A percentile compares a stretch with the other conserved stretches of the same genome.
Evolutionary conservation across 30 jellyfish, hydroid and myxozoan species (phyloP).

Genomic region (Aurelia coerulea): DNA sequence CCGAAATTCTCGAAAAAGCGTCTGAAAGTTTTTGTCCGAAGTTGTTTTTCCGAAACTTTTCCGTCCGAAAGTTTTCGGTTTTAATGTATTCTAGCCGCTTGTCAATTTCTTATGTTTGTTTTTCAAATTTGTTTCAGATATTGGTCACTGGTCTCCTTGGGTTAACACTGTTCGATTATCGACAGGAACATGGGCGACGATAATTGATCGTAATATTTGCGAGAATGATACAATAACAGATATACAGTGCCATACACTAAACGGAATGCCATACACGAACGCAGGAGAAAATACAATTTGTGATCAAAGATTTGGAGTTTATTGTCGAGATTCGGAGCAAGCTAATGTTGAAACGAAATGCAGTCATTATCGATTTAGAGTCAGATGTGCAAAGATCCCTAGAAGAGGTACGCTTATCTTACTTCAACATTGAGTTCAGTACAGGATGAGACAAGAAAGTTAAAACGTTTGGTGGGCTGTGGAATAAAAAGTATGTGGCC

Average conservation of each 20-base stretch:
- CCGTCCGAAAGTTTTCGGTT: background rate
- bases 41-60: no score
- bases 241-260: conserved; percentile 75
- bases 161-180: conserved; percentile 64
- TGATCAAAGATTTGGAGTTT: conserved; percentile 80
- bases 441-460: no score
- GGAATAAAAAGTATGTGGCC: no score
- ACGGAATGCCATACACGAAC: conserved; percentile 69
- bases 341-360: conserved; percentile 69
- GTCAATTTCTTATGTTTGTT: no score
- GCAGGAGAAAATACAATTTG: conserved; percentile 77
- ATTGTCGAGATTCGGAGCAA: conserved; percentile 81
- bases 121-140: conserved; percentile 17
- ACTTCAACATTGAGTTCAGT: no score
- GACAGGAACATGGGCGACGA: conserved; percentile 85
- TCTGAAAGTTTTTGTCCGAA: no score
- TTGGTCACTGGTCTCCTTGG: conserved; percentile 86
- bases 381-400: conserved; percentile 63
- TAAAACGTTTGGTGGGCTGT: no score
- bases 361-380: conserved; percentile 77
- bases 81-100: no score
- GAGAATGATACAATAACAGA: conserved; percentile 74
- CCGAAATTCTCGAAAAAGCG: no score
- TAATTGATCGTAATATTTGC: conserved; percentile 61
- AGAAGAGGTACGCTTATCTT: conserved; percentile 41